Base-by-base conservation (phyloP, 2,113 vertebrate genomes). In the Vanacampus margaritifer region DNA sequence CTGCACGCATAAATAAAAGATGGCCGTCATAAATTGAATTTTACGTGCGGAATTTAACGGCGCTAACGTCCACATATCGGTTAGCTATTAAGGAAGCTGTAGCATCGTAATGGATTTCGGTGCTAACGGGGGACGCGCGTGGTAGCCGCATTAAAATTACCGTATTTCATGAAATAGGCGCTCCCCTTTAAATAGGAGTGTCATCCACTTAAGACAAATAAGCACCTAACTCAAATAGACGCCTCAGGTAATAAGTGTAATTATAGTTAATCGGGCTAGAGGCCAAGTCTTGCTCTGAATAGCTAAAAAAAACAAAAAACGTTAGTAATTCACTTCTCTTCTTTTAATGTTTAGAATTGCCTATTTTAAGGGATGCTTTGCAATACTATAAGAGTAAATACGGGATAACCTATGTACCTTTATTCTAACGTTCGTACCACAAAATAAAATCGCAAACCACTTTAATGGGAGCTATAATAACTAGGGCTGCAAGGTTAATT, bases 1-100 rank as follows among this genome's bases (percentile, higher is more conserved):
- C 60, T 62, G 60, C 60, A 17, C 3, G 12, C 36, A 43, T 62
- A 8, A 45, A 62, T 62, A 62, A 62, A 43, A 62, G 13, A 62
- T 37, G 37, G 14, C 39, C 36, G 43, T 43, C 39, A 45, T 62
- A 26, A 62, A 62, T 43, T 8, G 13, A 26, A 24, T 26, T 5
- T 60, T 60, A 13, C 11, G 13, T 6, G 26, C 32, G 54, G 54
- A 57, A 9, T 57, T 57, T 32, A 17, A 57, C 16, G 32, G 26
- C 32, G 54, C 16, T 16, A 32, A 32, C 24, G 7, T 32, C 32
- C 26, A 32, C 24, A 7, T 32, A 32, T 57, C 54, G 32, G 12
- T 57, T 57, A 32, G 8, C 26, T 9, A 9, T 57, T 9, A 17
- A 26, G 53, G 11, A 26, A 56, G 23, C 1, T 5, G 2, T 56